Percentiles rank a stretch among this genome's conserved stretches.
These are phyloP conservation scores for Acinonyx jubatus DNA, from an alignment of 2,113 vertebrate genomes.

Conservation along the genomic window DNA sequence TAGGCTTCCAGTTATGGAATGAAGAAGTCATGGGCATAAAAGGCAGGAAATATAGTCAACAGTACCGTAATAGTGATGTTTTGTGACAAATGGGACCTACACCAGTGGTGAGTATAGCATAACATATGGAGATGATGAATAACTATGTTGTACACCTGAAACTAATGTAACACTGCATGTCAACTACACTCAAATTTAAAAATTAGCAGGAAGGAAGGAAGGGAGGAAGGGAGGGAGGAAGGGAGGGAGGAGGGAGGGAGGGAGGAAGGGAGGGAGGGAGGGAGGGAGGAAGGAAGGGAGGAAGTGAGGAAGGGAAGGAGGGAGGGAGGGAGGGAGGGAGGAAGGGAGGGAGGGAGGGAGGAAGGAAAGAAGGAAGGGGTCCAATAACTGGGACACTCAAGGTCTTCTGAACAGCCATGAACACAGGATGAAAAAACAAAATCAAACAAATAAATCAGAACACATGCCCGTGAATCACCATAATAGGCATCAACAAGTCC, in stretches of 20 bases:
- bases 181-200: background rate
- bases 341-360: rapidly evolving
- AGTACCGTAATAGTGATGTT: background rate
- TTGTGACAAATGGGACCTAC: background rate
- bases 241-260: rapidly evolving
- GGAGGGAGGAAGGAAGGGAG: background rate
- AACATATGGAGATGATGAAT: background rate
- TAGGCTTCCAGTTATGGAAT: background rate
- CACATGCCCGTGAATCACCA: background rate
- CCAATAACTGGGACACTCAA: background rate
- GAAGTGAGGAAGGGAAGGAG: rapidly evolving
- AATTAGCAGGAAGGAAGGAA: background rate
- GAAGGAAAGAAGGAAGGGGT: background rate
- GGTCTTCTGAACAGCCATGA: background rate
- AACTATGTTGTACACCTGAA: background rate
- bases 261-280: rapidly evolving
- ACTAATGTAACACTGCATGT: background rate
- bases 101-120: background rate
- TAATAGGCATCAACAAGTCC: background rate
- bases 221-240: rapidly evolving
- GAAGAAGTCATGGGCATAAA: background rate
- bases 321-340: rapidly evolving
- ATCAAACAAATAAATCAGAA: constrained; percentile 22
- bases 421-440: background rate
- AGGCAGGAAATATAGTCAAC: background rate